Percentiles rank a stretch among this genome's conserved stretches.
phyloP scores from a whole-genome alignment of 2,888 invertebrate species.

The Hyles lineata region DNA sequence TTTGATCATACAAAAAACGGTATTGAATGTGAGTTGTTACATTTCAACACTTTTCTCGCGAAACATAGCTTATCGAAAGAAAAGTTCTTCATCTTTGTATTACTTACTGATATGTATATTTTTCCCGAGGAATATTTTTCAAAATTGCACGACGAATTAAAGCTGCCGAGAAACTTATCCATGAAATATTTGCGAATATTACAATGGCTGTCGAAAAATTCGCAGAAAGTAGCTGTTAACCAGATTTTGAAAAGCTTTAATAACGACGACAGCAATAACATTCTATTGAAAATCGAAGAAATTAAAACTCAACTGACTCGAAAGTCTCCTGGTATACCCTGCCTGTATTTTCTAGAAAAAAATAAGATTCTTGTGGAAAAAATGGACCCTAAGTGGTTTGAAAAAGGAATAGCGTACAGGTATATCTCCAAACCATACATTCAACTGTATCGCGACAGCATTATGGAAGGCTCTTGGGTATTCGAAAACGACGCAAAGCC shows the following conservation, averaged over 20 bases:
- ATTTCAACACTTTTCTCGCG: conserved; percentile 44
- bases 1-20: conserved; percentile 31
- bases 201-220: conserved; percentile 13
- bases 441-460: background rate
- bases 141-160: conserved; percentile 32
- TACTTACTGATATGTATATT: conserved; percentile 45
- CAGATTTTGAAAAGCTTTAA: conserved; percentile 15
- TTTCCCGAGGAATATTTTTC: conserved; percentile 45
- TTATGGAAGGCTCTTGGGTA: background rate
- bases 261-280: background rate
- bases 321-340: conserved; percentile 8
- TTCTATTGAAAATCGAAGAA: background rate
- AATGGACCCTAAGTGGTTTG: conserved; percentile 25
- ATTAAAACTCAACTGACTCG: background rate
- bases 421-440: conserved; percentile 27
- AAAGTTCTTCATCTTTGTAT: conserved; percentile 48
- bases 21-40: conserved; percentile 40
- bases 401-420: conserved; percentile 18
- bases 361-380: background rate
- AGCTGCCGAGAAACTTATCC: background rate
- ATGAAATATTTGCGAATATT: conserved; percentile 11
- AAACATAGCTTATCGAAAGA: conserved; percentile 44
- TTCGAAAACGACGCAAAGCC: background rate
- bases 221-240: background rate
- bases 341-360: background rate